Conservation (phyloP, 2,797 vertebrate genomes). For the Halcyon chelicuti region DNA sequence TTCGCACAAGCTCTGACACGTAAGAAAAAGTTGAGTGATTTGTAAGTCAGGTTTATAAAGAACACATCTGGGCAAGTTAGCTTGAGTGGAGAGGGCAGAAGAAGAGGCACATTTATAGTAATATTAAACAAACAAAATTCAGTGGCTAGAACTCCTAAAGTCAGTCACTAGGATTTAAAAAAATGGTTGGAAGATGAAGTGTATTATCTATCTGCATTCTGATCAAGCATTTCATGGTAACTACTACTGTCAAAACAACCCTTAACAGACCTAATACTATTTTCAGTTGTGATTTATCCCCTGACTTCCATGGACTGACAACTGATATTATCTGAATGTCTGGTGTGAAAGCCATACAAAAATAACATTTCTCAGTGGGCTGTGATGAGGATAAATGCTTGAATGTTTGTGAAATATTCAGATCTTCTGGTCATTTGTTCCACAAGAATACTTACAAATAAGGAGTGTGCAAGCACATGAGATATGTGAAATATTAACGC, state of each 20-base stretch:
- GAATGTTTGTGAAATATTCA: background rate
- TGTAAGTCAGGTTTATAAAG: background rate
- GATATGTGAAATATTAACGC: background rate
- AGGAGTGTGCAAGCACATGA: background rate
- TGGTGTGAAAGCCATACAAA: background rate
- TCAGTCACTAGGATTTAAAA: background rate
- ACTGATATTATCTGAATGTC: background rate
- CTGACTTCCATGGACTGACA: background rate
- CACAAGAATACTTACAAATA: background rate
- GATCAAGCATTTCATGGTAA: background rate
- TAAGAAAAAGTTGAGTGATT: background rate
- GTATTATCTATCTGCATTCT: background rate
- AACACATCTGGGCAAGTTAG: background rate
- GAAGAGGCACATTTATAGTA: background rate
- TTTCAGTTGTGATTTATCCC: background rate
- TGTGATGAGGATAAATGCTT: background rate
- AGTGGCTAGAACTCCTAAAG: background rate
- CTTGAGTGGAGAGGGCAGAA: background rate
- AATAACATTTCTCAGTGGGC: background rate
- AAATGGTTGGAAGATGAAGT: background rate
- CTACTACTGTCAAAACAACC: background rate
- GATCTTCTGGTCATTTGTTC: background rate
- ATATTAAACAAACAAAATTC: background rate
- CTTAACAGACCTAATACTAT: background rate
- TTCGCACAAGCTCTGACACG: background rate